These are phyloP conservation scores for Trilocha varians DNA, from an alignment of 2,888 invertebrate genomes.

Conservation along the genomic window DNA sequence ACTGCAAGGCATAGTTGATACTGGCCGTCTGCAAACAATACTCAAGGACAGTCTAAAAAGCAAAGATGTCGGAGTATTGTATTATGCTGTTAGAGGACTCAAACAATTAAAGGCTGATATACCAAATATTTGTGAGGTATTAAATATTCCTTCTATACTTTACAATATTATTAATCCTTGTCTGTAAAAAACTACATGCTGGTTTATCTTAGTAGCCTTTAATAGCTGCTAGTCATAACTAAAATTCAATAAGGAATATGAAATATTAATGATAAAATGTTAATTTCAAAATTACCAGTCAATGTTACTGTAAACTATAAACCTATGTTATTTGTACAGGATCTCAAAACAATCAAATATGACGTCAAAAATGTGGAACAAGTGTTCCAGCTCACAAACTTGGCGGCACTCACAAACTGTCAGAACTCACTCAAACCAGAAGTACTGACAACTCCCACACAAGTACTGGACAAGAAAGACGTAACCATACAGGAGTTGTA, in stretches of 20 bases:
- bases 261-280: too few relatives aligned
- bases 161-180: neutral
- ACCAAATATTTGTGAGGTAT: conserved; percentile 76
- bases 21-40: conserved; percentile 48
- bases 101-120: conserved; percentile 76
- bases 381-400: conserved; percentile 78
- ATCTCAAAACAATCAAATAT: conserved; percentile 43
- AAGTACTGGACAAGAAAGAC: conserved; percentile 77
- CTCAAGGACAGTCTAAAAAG: conserved; percentile 63
- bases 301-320: too few relatives aligned
- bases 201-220: too few relatives aligned
- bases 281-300: too few relatives aligned
- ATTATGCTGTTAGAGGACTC: conserved; percentile 83
- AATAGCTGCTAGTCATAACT: too few relatives aligned
- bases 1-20: conserved; percentile 53
- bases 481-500: conserved; percentile 80
- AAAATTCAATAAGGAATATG: too few relatives aligned
- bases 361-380: conserved; percentile 64
- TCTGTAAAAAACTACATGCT: too few relatives aligned
- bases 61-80: conserved; percentile 77
- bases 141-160: neutral
- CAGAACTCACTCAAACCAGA: conserved; percentile 64
- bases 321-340: conserved; percentile 25
- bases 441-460: conserved; percentile 62
- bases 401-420: conserved; percentile 74